Percentiles rank a stretch among this genome's conserved stretches.
Conservation (phyloP, 2,888 invertebrate species). For the Gibbula magus region DNA sequence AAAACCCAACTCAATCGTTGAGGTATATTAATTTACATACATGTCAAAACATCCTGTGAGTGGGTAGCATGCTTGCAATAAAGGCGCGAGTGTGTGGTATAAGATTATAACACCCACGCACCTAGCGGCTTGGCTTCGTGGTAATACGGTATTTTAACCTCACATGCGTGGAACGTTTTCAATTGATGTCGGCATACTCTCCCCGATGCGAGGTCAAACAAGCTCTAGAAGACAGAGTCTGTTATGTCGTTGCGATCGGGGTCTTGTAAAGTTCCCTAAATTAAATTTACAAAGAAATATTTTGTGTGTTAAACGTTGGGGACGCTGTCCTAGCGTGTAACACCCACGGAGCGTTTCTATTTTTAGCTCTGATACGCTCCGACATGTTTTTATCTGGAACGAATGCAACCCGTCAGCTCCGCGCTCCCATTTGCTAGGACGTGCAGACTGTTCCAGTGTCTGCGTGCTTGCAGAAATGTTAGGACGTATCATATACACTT, state of each 20-base stretch:
- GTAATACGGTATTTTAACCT: not conserved
- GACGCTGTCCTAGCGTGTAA: not conserved
- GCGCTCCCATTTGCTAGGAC: not conserved
- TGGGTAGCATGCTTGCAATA: too few relatives aligned
- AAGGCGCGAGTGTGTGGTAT: too few relatives aligned
- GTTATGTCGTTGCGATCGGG: not conserved
- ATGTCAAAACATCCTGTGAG: too few relatives aligned
- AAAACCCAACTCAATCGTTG: too few relatives aligned
- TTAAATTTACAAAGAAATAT: not conserved
- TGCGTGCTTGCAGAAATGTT: not conserved
- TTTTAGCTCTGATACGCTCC: conserved; percentile 21
- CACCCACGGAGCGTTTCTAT: conserved; percentile 9
- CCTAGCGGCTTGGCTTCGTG: too few relatives aligned
- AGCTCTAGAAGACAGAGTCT: not conserved
- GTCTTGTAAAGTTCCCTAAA: not conserved
- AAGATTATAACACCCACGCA: too few relatives aligned
- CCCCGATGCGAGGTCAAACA: not conserved
- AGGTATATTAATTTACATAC: too few relatives aligned
- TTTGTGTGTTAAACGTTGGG: not conserved
- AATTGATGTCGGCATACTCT: conserved; percentile 4
- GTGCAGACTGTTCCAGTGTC: not conserved
- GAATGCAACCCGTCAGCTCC: not conserved
- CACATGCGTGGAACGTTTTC: conserved; percentile 4
- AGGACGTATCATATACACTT: not conserved
- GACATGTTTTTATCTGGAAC: conserved; percentile 24